These are phyloP conservation scores for Chymomyza procnemis DNA, from an alignment of 2,888 invertebrate species.

Conservation along the genomic window DNA sequence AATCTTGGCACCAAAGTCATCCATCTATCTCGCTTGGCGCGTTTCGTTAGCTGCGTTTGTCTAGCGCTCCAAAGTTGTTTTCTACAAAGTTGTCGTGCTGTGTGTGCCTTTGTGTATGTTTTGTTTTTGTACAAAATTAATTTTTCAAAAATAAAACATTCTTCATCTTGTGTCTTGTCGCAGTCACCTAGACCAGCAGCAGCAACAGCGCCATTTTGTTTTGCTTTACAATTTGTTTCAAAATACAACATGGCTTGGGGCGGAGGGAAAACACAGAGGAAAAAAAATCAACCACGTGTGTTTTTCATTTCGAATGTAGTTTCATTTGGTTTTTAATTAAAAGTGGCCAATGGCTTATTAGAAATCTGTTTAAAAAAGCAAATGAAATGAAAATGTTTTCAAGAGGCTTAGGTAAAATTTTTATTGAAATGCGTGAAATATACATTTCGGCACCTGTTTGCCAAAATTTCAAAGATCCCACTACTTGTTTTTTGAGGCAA, in stretches of 20 bases:
- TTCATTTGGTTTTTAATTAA: not conserved
- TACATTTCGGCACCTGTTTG: not conserved
- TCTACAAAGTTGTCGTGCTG: slow-evolving; percentile 9
- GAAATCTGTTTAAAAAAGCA: not conserved
- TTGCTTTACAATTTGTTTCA: not conserved
- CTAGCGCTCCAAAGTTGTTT: slow-evolving; percentile 20
- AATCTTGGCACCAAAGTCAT: slow-evolving; percentile 72
- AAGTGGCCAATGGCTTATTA: not conserved
- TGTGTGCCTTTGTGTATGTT: slow-evolving; percentile 54
- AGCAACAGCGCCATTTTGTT: not conserved
- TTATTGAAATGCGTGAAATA: not conserved
- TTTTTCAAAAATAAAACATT: slow-evolving; percentile 3
- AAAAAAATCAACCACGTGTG: slow-evolving; percentile 9
- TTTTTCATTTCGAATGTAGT: not conserved
- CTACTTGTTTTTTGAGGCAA: not conserved
- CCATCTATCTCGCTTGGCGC: slow-evolving; percentile 74
- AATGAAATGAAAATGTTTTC: not conserved
- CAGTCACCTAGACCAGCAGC: not conserved
- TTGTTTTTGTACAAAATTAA: not conserved
- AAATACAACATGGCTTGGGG: not conserved
- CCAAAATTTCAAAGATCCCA: not conserved
- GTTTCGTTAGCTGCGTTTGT: slow-evolving; percentile 48
- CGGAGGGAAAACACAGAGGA: not conserved
- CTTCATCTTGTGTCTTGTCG: not conserved
- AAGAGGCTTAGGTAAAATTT: not conserved